phyloP scores from a whole-genome alignment of 2,888 invertebrate species.

The Heliconius ismenius region DNA sequence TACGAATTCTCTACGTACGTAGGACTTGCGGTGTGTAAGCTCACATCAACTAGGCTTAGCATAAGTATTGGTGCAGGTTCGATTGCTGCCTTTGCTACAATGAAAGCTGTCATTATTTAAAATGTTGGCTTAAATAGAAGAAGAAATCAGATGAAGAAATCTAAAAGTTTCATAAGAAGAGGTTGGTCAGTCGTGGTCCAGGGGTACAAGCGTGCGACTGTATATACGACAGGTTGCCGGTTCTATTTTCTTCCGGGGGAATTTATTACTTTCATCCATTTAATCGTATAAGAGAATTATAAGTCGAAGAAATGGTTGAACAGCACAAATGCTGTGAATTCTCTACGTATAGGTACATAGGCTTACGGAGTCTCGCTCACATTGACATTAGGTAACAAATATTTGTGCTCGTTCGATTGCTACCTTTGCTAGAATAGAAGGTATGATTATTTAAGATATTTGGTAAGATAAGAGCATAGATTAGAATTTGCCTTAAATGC shows the following conservation, averaged over 20 bases:
- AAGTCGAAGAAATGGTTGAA: neutral
- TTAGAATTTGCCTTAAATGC: neutral
- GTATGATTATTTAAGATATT: constrained; percentile 7
- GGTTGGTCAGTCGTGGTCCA: too few relatives aligned
- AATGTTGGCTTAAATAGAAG: neutral
- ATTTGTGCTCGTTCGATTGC: constrained; percentile 2
- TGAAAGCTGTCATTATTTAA: neutral
- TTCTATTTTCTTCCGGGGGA: too few relatives aligned
- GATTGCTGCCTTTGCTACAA: neutral
- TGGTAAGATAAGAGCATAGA: neutral
- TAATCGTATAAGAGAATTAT: neutral
- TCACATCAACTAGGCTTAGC: neutral
- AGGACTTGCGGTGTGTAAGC: neutral
- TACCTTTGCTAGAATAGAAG: neutral
- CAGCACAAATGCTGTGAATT: neutral
- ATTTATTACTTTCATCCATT: constrained; percentile 13
- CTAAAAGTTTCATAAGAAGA: neutral
- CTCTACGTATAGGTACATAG: neutral
- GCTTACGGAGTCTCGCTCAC: neutral
- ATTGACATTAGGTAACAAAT: neutral
- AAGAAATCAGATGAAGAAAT: neutral
- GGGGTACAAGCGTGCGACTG: too few relatives aligned
- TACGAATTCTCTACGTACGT: neutral
- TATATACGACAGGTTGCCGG: too few relatives aligned
- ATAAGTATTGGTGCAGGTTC: neutral